Evolutionary conservation across 1,140 invertebrate species (phyloP).

Genomic region (Eciton burchellii): DNA sequence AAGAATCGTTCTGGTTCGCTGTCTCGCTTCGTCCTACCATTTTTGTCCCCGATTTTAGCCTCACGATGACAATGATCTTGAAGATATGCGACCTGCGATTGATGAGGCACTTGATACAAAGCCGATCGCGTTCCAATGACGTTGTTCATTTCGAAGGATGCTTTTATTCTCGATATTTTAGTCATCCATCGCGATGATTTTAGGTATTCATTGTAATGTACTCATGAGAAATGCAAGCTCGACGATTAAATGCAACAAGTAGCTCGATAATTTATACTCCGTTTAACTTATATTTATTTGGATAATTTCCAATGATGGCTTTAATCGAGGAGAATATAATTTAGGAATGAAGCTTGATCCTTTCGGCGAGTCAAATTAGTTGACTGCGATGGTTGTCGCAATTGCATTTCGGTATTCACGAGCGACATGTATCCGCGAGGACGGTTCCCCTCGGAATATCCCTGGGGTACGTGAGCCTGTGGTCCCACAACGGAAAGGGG

Average conservation of each 20-base stretch:
- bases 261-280: background rate
- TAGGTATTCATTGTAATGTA: too few relatives aligned
- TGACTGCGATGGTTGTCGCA: background rate
- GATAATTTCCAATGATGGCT: background rate
- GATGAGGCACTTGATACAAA: too few relatives aligned
- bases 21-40: background rate
- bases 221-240: too few relatives aligned
- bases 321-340: background rate
- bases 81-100: background rate
- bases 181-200: too few relatives aligned
- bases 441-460: constrained; percentile 23
- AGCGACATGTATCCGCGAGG: constrained; percentile 31
- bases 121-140: too few relatives aligned
- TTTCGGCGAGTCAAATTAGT: constrained; percentile 3
- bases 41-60: background rate
- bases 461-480: background rate
- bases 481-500: constrained; percentile 28
- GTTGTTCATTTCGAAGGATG: too few relatives aligned
- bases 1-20: background rate
- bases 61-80: background rate
- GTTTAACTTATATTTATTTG: background rate
- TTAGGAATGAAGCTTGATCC: background rate
- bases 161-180: too few relatives aligned
- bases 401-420: constrained; percentile 8
- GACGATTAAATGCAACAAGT: too few relatives aligned